Base-by-base conservation (phyloP, 1,140 invertebrate genomes). In the Ceratitis capitata region DNA sequence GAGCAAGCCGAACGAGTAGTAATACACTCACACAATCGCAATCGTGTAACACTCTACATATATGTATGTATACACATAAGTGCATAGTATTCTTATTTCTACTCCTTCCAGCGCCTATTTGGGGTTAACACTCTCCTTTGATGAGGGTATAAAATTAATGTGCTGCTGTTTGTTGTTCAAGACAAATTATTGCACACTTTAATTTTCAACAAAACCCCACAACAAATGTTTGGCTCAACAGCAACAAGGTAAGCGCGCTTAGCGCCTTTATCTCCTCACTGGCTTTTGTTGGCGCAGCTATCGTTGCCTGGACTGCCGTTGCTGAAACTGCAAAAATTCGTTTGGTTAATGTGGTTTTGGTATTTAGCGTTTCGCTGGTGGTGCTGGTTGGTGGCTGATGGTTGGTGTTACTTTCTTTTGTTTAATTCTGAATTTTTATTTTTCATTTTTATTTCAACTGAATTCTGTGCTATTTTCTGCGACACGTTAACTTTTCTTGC, bases 111-210 rank as follows among this genome's bases (percentile, higher is more conserved):
- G n/a, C 51, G 51, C n/a, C 0, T 7, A n/a, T n/a, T 56, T n/a
- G n/a, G n/a, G n/a, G n/a, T n/a, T n/a, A n/a, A 26, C 12, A 10
- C 14, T 2, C 58, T 61, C 12, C 26, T 4, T 9, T 56, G 6
- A 9, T 56, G 51, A n/a, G 23, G 23, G 58, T 5, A 84, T 35
- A 84, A 84, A 84, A 84, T 84, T 84, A 84, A 84, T 84, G 83
- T 84, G 83, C 53, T 84, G 49, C 83, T 39, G 26, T 45, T 56
- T 61, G 49, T 58, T 84, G 53, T 61, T 69, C 58, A 84, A 84
- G 83, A 84, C 83, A 84, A 84, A 84, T 84, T 84, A 84, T 84
- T 84, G 83, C 83, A 84, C 83, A 84, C 83, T 84, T 84, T 61
- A 61, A 69, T 69, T 69, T 69, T 69, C 35, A 35, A 69, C 82